Evolutionary conservation across 2,797 vertebrate genomes (phyloP).

Genomic region (Anableps anableps): DNA sequence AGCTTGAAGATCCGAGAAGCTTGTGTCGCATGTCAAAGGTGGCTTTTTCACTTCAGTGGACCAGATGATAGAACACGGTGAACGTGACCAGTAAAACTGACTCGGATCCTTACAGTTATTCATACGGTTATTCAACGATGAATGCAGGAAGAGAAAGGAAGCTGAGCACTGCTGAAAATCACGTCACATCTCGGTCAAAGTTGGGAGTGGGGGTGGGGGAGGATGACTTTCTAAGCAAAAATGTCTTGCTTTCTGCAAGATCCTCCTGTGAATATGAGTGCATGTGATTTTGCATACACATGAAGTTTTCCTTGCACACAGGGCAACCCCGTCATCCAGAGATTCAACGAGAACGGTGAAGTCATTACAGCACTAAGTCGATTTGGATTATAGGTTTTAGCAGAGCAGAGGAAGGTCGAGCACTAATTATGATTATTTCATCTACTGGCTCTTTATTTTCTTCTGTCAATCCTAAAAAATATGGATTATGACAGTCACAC

Average conservation of each 20-base stretch:
- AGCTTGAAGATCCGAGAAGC: conserved; percentile 52
- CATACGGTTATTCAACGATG: not conserved
- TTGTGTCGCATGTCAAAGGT: conserved; percentile 32
- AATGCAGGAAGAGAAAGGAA: not conserved
- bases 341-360: conserved; percentile 46
- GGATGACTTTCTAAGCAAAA: conserved; percentile 26
- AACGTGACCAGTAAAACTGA: conserved; percentile 20
- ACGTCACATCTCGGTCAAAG: conserved; percentile 13
- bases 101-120: not conserved
- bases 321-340: conserved; percentile 18
- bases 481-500: conserved; percentile 61
- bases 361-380: conserved; percentile 70
- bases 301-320: conserved; percentile 45
- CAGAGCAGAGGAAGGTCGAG: conserved; percentile 61
- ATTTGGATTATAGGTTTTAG: conserved; percentile 75
- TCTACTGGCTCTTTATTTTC: conserved; percentile 64
- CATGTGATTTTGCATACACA: conserved; percentile 53
- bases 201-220: conserved; percentile 3
- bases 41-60: conserved; percentile 30
- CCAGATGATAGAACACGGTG: conserved; percentile 35
- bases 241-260: not conserved
- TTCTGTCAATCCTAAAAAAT: conserved; percentile 58
- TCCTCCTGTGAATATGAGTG: conserved; percentile 14
- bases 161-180: conserved; percentile 27
- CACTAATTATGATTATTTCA: conserved; percentile 72